Base-by-base conservation (phyloP, 2,797 vertebrate genomes). In the Buphagus erythrorhynchus region DNA sequence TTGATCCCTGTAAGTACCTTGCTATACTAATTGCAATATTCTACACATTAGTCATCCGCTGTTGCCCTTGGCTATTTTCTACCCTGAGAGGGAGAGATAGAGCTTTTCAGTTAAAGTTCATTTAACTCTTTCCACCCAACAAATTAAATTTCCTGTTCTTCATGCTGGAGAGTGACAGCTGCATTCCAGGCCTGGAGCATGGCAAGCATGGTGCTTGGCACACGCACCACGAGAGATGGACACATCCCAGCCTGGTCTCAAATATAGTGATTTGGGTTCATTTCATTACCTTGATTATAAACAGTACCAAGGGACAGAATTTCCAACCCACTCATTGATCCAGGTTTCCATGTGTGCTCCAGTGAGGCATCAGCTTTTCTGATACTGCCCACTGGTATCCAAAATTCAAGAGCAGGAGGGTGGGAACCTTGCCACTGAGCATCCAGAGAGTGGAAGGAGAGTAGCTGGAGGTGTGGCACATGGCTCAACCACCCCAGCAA, bases 11-110 rank as follows among this genome's bases (percentile, higher is more conserved):
- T 99, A 99, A 99, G 99, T 99, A 99, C 99, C 99, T 99, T 99
- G 99, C 99, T 99, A 99, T 99, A 99, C 99, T 99, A 99, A 99
- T 99, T 99, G 99, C 99, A 99, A 99, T 99, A 99, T 99, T 99
- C 99, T 99, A 99, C 99, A 99, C 99, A 99, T 99, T 99, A 99
- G 99, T 99, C 99, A 99, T 99, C 99, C 98, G 98, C 99, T 99
- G 99, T 99, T 99, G 99, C 99, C 99, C 99, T 99, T 99, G 99
- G 99, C 99, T 99, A 99, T 99, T 99, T 99, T 99, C 99, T 99
- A 99, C 98, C 98, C 98, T 97, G 97, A 98, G 97, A 98, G 98
- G 97, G 97, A 98, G 97, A 98, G 97, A 98, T 97, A 97, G 98
- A 98, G 97, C 97, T 98, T 98, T 98, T 97, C 98, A 98, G 98